Percentiles rank a stretch among this genome's conserved stretches.
These are phyloP conservation scores for Holotrichia oblita DNA, from an alignment of 1,140 invertebrate species.

Conservation along the genomic window DNA sequence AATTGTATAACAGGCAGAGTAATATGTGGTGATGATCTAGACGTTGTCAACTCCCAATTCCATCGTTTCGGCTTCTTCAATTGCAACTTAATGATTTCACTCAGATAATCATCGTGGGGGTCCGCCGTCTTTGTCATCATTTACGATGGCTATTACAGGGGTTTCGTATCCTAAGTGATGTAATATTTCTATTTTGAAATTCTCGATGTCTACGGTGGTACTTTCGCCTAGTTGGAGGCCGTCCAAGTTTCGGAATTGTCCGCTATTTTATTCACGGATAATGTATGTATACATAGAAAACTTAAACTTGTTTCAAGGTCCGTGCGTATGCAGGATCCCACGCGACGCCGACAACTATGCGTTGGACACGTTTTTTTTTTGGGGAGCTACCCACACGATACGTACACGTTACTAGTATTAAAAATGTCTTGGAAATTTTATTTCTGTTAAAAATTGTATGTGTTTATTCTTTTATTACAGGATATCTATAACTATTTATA, in stretches of 20 bases:
- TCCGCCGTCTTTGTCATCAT: slow-evolving; percentile 20
- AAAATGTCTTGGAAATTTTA: no score
- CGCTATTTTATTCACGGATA: slow-evolving; percentile 4
- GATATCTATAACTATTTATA: no score
- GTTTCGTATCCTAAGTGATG: not conserved
- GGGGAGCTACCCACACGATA: no score
- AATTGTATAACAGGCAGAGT: slow-evolving; percentile 63
- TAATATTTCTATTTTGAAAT: slow-evolving; percentile 4
- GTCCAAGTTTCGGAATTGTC: slow-evolving; percentile 20
- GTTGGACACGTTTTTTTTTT: not conserved
- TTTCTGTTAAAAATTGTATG: no score
- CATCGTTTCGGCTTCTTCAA: slow-evolving; percentile 63
- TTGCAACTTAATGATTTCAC: slow-evolving; percentile 60
- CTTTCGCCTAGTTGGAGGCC: not conserved
- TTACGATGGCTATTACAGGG: no score
- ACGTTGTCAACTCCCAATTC: slow-evolving; percentile 66
- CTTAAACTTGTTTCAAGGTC: slow-evolving; percentile 27
- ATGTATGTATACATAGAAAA: not conserved
- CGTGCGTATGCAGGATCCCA: not conserved
- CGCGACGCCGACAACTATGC: not conserved
- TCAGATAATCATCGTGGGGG: not conserved
- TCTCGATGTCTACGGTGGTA: not conserved
- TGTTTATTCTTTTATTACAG: no score
- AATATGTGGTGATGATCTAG: slow-evolving; percentile 64
- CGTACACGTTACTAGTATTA: no score